These are phyloP conservation scores for Ancistrus triradiatus DNA, from an alignment of 2,113 vertebrate species.

Conservation along the genomic window DNA sequence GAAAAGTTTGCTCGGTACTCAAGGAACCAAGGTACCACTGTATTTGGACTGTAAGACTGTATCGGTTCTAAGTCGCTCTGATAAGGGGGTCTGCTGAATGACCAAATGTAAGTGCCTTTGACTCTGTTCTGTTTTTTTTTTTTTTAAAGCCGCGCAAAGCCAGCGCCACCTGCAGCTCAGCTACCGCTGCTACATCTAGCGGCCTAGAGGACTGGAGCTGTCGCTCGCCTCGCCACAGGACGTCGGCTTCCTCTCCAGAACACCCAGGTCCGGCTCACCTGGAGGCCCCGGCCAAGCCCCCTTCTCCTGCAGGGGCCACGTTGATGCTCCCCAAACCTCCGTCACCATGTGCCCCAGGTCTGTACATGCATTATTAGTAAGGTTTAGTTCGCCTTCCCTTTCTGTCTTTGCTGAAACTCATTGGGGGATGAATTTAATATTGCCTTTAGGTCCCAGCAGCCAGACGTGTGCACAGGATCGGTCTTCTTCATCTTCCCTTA, in stretches of 20 bases:
- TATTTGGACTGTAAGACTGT: too few species aligned
- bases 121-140: too few species aligned
- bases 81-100: too few species aligned
- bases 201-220: conserved; percentile 83
- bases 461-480: conserved; percentile 67
- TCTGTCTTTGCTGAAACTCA: not conserved
- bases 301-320: conserved; percentile 74
- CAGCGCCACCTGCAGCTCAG: conserved; percentile 85
- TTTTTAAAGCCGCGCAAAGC: conserved; percentile 79
- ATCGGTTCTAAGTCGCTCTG: too few species aligned
- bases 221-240: conserved; percentile 80
- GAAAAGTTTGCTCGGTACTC: too few species aligned
- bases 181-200: conserved; percentile 81
- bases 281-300: conserved; percentile 70
- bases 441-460: conserved; percentile 79
- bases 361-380: not conserved
- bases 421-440: not conserved
- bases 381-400: not conserved
- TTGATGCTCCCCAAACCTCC: conserved; percentile 58
- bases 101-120: too few species aligned
- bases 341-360: conserved; percentile 39
- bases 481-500: conserved; percentile 63
- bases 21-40: too few species aligned
- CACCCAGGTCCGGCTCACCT: conserved; percentile 71
- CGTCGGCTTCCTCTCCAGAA: conserved; percentile 70